These are phyloP conservation scores for Sminthopsis crassicaudata DNA, from an alignment of 2,113 vertebrate genomes.

Conservation along the genomic window DNA sequence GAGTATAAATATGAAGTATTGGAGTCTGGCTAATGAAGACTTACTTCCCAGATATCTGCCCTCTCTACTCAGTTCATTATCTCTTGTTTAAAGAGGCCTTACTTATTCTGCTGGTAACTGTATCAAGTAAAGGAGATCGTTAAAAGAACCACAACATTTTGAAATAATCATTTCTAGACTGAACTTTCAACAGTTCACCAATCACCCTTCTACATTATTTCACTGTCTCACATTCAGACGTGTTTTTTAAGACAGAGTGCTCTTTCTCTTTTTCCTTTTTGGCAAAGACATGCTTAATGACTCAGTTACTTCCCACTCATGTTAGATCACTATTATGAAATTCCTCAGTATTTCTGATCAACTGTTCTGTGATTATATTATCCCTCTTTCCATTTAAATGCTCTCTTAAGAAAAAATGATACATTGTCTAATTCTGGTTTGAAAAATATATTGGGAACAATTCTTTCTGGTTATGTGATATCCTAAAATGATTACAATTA, in stretches of 20 bases:
- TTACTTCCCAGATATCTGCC: neutral
- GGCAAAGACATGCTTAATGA: neutral
- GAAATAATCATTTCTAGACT: neutral
- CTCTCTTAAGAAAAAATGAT: neutral
- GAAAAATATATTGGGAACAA: neutral
- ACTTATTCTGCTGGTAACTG: neutral
- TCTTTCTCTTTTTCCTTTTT: neutral
- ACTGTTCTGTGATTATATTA: neutral
- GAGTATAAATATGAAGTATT: neutral
- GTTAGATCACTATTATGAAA: neutral
- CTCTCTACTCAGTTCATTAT: neutral
- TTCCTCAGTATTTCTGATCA: neutral
- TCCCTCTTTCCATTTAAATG: neutral
- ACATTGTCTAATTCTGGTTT: neutral
- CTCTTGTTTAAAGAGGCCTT: slow-evolving; percentile 21
- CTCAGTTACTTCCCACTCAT: slow-evolving; percentile 1
- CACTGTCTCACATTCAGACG: neutral
- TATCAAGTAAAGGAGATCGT: neutral
- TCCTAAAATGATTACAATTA: neutral
- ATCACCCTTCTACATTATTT: slow-evolving; percentile 19
- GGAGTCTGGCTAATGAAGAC: neutral
- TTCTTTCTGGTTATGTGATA: neutral
- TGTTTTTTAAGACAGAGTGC: slow-evolving; percentile 17
- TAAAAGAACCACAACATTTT: slow-evolving; percentile 8
- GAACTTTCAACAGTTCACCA: slow-evolving; percentile 9